Conservation (phyloP, 2,113 vertebrate genomes). For the Aptenodytes forsteri region DNA sequence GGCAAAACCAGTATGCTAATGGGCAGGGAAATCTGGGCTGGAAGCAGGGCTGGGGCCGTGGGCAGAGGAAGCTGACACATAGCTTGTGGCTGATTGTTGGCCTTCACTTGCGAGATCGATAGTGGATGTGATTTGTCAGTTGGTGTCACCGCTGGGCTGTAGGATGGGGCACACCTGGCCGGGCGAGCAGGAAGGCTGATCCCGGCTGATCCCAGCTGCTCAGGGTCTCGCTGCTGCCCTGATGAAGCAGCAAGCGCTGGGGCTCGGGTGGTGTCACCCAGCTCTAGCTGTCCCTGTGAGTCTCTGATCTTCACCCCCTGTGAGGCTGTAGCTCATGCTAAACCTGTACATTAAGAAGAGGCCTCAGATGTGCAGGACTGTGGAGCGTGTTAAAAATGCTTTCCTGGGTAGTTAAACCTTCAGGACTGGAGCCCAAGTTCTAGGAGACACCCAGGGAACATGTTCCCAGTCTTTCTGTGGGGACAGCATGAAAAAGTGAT, state of each 20-base stretch:
- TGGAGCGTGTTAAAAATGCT: not conserved
- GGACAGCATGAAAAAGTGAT: not conserved
- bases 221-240: not conserved
- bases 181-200: not conserved
- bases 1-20: not conserved
- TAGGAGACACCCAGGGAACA: not conserved
- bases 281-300: accelerated
- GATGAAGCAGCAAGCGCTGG: not conserved
- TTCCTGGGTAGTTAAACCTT: not conserved
- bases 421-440: not conserved
- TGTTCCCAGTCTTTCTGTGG: not conserved
- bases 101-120: not conserved
- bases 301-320: not conserved
- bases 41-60: not conserved
- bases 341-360: not conserved
- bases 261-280: not conserved
- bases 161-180: not conserved
- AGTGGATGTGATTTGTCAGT: not conserved
- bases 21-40: not conserved
- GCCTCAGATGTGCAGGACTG: accelerated
- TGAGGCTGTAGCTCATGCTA: not conserved
- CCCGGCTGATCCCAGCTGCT: not conserved
- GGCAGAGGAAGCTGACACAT: not conserved
- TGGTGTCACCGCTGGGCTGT: not conserved
- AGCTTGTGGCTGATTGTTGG: not conserved